phyloP scores from a whole-genome alignment of 2,797 vertebrate species.

The Myotis vivesi region DNA sequence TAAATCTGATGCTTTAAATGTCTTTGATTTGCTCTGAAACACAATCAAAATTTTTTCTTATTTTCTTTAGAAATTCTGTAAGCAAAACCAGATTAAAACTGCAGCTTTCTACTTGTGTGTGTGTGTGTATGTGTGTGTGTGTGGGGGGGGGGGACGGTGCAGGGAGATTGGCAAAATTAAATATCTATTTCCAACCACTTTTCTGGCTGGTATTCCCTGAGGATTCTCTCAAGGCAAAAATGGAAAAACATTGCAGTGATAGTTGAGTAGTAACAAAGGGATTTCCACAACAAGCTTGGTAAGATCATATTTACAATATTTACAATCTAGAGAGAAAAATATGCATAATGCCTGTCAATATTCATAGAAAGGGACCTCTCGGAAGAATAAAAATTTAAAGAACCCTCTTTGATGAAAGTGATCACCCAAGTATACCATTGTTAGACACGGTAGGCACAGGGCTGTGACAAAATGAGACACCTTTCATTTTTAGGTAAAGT shows the following conservation, averaged over 20 bases:
- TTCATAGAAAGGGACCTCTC: background rate
- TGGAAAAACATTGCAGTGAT: background rate
- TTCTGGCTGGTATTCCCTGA: background rate
- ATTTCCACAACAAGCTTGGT: background rate
- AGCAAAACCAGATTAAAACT: background rate
- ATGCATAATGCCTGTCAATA: background rate
- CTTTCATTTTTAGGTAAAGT: background rate
- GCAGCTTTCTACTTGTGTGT: background rate
- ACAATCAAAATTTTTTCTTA: background rate
- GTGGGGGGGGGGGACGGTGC: rapidly evolving
- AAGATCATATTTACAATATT: background rate
- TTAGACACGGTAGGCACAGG: too few relatives aligned
- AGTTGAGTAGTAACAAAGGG: background rate
- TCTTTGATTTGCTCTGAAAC: background rate
- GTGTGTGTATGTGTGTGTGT: background rate
- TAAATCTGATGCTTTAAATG: background rate
- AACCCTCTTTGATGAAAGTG: background rate
- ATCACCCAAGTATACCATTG: background rate
- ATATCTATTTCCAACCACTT: background rate
- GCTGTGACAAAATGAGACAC: background rate
- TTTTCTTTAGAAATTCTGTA: background rate
- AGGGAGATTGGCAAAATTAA: background rate
- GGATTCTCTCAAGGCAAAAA: background rate
- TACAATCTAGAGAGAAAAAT: background rate
- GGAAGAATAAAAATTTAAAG: background rate